phyloP scores from a whole-genome alignment of 2,888 invertebrate genomes.

The Charanyca ferruginea region DNA sequence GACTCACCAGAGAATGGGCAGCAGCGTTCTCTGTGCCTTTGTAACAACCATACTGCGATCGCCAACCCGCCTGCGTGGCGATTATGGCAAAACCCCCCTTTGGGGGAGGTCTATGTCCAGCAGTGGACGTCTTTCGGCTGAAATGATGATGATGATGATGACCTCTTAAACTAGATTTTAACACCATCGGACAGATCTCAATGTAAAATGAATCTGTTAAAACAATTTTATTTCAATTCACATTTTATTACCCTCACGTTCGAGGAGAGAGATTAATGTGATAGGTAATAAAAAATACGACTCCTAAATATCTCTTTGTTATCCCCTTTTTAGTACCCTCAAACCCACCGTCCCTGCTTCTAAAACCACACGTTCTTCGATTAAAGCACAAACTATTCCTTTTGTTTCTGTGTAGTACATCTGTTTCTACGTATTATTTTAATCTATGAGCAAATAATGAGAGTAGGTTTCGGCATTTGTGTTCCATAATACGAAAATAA shows the following conservation, averaged over 20 bases:
- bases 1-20: too few species aligned
- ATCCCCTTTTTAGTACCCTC: constrained; percentile 38
- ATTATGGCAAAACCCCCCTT: too few species aligned
- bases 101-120: too few species aligned
- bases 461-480: constrained; percentile 3
- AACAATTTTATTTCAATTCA: constrained; percentile 49
- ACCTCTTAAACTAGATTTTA: constrained; percentile 2
- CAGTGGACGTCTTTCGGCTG: too few species aligned
- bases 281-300: constrained; percentile 50
- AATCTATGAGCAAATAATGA: constrained; percentile 19
- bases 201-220: constrained; percentile 9
- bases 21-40: too few species aligned
- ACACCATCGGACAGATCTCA: neutral
- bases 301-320: constrained; percentile 49
- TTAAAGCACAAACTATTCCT: neutral
- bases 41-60: too few species aligned
- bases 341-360: neutral
- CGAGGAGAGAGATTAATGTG: constrained; percentile 40
- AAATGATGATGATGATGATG: too few species aligned
- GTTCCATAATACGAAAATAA: constrained; percentile 23
- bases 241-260: constrained; percentile 31
- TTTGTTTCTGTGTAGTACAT: constrained; percentile 18
- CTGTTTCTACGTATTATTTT: constrained; percentile 14
- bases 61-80: too few species aligned
- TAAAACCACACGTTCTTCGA: constrained; percentile 12